Evolutionary conservation across 1,140 invertebrate genomes (phyloP).

Genomic region (Euwallacea fornicatus): DNA sequence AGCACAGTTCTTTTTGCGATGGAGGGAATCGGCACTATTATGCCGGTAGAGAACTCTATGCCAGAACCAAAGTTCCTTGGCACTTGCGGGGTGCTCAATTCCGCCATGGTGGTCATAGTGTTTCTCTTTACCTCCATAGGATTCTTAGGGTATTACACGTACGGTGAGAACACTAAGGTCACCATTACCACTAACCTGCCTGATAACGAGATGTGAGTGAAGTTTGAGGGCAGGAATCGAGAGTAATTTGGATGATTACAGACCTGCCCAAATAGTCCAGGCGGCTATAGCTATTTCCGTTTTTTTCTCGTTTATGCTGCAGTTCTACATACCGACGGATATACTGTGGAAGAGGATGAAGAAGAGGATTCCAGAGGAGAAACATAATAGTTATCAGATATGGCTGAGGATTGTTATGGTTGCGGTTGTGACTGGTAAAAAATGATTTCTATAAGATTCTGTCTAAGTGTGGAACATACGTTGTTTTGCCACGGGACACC

Average conservation of each 20-base stretch:
- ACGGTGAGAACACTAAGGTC: slow-evolving; percentile 37
- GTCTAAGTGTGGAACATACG: too few relatives aligned
- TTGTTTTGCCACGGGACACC: neutral
- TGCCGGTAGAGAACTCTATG: slow-evolving; percentile 91
- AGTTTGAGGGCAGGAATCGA: neutral
- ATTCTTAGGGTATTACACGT: slow-evolving; percentile 76
- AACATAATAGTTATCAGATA: slow-evolving; percentile 67
- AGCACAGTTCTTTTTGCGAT: slow-evolving; percentile 76
- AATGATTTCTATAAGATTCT: neutral
- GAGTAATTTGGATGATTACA: slow-evolving; percentile 47
- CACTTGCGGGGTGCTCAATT: slow-evolving; percentile 78
- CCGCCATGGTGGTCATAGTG: slow-evolving; percentile 77
- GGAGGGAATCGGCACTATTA: slow-evolving; percentile 75
- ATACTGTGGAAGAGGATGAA: slow-evolving; percentile 65
- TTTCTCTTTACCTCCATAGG: slow-evolving; percentile 73
- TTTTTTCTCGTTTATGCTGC: slow-evolving; percentile 85
- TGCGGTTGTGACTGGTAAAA: slow-evolving; percentile 61
- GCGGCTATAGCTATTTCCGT: slow-evolving; percentile 83
- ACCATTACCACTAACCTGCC: slow-evolving; percentile 43
- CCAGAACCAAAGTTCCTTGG: slow-evolving; percentile 72
- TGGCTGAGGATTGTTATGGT: slow-evolving; percentile 60
- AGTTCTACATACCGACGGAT: slow-evolving; percentile 86
- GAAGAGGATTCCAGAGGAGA: slow-evolving; percentile 56
- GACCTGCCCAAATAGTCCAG: slow-evolving; percentile 74
- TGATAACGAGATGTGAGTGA: slow-evolving; percentile 35